Base-by-base conservation (phyloP, 2,888 invertebrate species). In the Digitonthophagus gazella region DNA sequence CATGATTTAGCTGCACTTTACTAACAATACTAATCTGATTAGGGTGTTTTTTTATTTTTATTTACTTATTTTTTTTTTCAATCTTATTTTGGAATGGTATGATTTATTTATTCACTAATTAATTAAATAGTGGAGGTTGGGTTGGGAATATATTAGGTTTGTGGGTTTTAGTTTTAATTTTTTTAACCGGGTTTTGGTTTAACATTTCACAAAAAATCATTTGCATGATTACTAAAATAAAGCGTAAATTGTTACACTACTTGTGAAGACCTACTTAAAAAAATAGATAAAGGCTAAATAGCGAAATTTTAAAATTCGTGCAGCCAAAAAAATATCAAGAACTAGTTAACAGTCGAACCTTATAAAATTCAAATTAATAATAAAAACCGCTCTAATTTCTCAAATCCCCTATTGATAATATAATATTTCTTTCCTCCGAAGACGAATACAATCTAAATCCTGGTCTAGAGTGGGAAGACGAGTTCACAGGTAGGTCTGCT, bases 401-500 rank as follows among this genome's bases (percentile, higher is more conserved):
- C 67, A 66, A 66, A 71, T 72, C 72, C 71, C 73, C 72, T 70
- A 61, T 61, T 70, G 75, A 75, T 77, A 75, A 77, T 77, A 74
- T 73, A 74, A 69, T 70, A 78, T 80, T 86, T 87, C 86, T 86
- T 85, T 86, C 81, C 81, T 90, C 92, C 93, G 92, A 94, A 96
- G 96, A 96, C 91, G 96, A 96, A 90, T 96, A 96, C 95, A 95
- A 96, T 95, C 95, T 96, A 92, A 95, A 95, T 92, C 95, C 95
- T 91, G 95, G 95, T 93, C 95, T 96, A 95, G 96, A 96, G 89
- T 96, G 96, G 96, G 96, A 96, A 92, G 96, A 96, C 94, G 96
- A 96, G 89, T 96, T 96, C 88, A 95, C 96, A 96, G 96, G 96
- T 96, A 96, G 95, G 96, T 93, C 88, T 79, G 79, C 78, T 78